Evolutionary conservation across 2,797 vertebrate species (phyloP), one percentile per base, ranked within the genome.

Genomic region (Anguilla marmorata): DNA sequence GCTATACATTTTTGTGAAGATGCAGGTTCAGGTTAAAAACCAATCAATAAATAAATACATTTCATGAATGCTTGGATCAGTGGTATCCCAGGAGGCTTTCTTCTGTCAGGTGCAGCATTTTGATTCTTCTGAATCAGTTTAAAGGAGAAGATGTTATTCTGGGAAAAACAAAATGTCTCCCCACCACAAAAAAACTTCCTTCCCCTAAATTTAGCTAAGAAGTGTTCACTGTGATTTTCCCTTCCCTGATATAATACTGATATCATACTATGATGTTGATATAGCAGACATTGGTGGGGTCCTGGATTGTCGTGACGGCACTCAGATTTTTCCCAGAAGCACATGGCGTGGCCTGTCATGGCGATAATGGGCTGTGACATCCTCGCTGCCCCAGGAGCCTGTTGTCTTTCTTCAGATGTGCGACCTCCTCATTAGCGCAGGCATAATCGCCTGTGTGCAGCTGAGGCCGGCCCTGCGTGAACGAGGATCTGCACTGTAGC

Each of bases 181-280:
- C 7, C 5, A n/a, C n/a, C 63, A n/a, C 21, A 21, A 21, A 21
- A 21, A 69, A 27, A 21, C 63, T 8, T n/a, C 24, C 24, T 24
- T 8, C 90, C 88, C 88, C 85, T 56, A 58, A 90, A 88, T 85
- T 87, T 87, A 86, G 88, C 88, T 66, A 89, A 89, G 69, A 89
- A 85, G 87, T 86, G 85, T 82, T 88, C 60, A 54, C 80, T 69
- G 86, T 88, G 80, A 48, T 21, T 45, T 82, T 82, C 41, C 37
- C 48, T 45, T 76, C 19, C 21, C 45, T 50, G 45, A 83, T n/a
- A 21, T n/a, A 48, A 83, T 41, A 24, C 48, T 50, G 24, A 83
- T 24, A 24, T 79, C 14, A 82, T 82, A 48, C 19, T 66, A n/a
- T 66, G 9, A n/a, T 83, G 66, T 48, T 83, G 19, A 45, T 45